Base-by-base conservation (phyloP, 2,113 vertebrate genomes). In the Crocuta crocuta region DNA sequence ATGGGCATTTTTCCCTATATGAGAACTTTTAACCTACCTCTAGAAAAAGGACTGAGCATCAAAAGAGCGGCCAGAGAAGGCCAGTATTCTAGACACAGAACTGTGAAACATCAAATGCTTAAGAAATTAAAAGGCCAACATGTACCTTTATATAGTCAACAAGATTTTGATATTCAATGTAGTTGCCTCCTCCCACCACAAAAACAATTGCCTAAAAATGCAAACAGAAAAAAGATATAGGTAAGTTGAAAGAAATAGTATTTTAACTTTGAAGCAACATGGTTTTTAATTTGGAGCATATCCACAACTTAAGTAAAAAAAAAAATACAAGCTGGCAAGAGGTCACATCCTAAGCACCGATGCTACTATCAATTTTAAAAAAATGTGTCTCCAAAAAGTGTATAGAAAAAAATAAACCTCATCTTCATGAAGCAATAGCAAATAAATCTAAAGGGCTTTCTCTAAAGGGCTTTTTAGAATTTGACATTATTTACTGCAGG, bases 161-260 rank as follows among this genome's bases (percentile, higher is more conserved):
- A 97, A 99, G 99, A 98, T 99, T 99, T 98, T 99, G 99, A 98
- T 99, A 99, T 97, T 99, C 99, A 81, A 99, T 99, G 97, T 99
- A 99, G 98, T 99, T 99, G 97, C 99, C 99, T 94, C 99, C 99
- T 98, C 99, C 99, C 5, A 99, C 99, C 78, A 99, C 99, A 95
- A 99, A 99, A 80, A 99, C 99, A 79, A 99, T 99, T 5, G 99
- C 99, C 99, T 99, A 95, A 93, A 95, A 98, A 98, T 68, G 11
- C 33, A 98, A 98, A 91, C 2, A 95, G 43, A 86, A 61, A n/a
- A 96, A 58, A 85, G 15, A 70, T 95, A 48, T 0, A 97, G 19
- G 63, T 15, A 35, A 83, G 82, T 71, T 97, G 55, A 89, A 17
- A n/a, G 70, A 28, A 93, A 96, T 7, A 94, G 33, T 88, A 83